Percentiles rank a stretch among this genome's conserved stretches.
Conservation (phyloP, 2,888 invertebrate species). For the Torymus tubicola region DNA sequence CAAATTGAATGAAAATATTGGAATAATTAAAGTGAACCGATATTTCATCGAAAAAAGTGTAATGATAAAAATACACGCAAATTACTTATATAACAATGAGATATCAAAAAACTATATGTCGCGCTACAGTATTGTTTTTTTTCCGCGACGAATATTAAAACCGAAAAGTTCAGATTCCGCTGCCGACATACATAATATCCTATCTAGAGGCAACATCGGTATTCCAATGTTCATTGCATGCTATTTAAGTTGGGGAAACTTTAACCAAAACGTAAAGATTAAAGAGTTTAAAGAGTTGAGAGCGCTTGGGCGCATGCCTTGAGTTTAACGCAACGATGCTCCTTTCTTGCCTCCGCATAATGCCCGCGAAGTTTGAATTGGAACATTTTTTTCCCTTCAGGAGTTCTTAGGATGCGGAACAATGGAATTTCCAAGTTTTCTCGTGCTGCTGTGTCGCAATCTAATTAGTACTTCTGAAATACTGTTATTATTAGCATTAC, state of each 20-base stretch:
- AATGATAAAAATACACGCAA: no score
- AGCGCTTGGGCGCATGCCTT: background rate
- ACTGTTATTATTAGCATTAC: conserved; percentile 41
- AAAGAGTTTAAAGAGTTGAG: conserved; percentile 39
- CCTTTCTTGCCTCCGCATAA: conserved; percentile 27
- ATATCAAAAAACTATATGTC: no score
- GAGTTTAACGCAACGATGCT: conserved; percentile 47
- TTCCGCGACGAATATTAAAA: no score
- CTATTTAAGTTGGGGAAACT: conserved; percentile 14
- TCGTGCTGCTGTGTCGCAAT: conserved; percentile 7
- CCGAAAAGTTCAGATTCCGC: background rate
- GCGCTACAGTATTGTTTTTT: no score
- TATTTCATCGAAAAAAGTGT: no score
- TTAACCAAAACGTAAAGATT: conserved; percentile 48
- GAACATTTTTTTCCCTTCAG: conserved; percentile 29
- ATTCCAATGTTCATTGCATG: conserved; percentile 11
- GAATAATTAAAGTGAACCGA: no score
- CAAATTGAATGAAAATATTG: no score
- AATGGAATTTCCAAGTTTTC: conserved; percentile 46
- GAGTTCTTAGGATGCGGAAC: conserved; percentile 32
- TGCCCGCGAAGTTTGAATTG: conserved; percentile 41
- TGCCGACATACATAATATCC: no score
- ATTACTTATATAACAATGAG: no score
- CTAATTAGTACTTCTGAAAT: conserved; percentile 41
- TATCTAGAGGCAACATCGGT: conserved; percentile 1